Base-by-base conservation (phyloP, 2,888 invertebrate species). In the Drosophila putrida region DNA sequence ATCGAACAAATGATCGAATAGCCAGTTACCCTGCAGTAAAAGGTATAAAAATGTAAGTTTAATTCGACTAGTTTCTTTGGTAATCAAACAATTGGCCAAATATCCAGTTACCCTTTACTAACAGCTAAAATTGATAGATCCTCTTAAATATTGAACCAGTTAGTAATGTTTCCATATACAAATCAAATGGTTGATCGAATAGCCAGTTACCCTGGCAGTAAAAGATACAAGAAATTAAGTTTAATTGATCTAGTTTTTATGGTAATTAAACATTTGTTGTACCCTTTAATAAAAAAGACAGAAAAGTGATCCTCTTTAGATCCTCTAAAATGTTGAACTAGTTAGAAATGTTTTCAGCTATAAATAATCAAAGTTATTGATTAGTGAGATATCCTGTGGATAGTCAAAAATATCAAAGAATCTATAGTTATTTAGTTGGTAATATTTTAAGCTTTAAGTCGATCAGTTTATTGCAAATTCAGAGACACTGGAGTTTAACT, bases 121-220 rank as follows among this genome's bases (percentile, higher is more conserved):
- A 41, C 0, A 13, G 4, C 9, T 0, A 9, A 15, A 4, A 11
- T n/a, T n/a, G n/a, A n/a, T n/a, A n/a, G n/a, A n/a, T n/a, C n/a
- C n/a, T n/a, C n/a, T n/a, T n/a, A n/a, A n/a, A n/a, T n/a, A 64
- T 59, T 67, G 51, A 53, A 54, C 76, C 69, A 79, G 76, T 73
- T 73, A 73, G 69, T 60, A 62, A 61, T 49, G 63, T 51, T 51
- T 25, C 51, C 33, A 50, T 33, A 43, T 13, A 8, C 36, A 38
- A 60, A 11, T 4, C 39, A 4, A 47, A 1, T 10, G 1, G 1
- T 0, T 47, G 6, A n/a, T 25, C 8, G 36, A 43, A 15, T 9
- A 13, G 9, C 6, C 2, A 36, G 15, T 77, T 77, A 73, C 61
- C 64, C 75, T 70, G n/a, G 38, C 35, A 53, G 6, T 33, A 33